phyloP scores from a whole-genome alignment of 1,140 invertebrate genomes.

The Eupristina koningsbergeri region DNA sequence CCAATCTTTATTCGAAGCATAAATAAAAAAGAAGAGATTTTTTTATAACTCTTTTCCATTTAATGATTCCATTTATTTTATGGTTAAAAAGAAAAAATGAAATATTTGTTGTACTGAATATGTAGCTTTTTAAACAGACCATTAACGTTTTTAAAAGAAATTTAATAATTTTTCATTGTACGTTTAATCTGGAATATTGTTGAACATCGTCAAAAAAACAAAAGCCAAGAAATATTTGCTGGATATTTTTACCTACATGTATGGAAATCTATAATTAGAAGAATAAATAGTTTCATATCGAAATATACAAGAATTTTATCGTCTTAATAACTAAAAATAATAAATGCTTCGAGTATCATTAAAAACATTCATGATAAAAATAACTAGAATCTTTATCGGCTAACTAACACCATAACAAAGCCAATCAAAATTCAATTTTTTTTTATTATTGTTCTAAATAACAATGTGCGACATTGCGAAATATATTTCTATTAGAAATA shows the following conservation, averaged over 20 bases:
- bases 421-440: slow-evolving; percentile 30
- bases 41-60: too few species aligned
- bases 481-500: slow-evolving; percentile 30
- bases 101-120: too few species aligned
- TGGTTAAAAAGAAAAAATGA: too few species aligned
- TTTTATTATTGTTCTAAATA: slow-evolving; percentile 24
- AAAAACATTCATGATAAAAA: slow-evolving; percentile 32
- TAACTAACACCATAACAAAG: slow-evolving; percentile 27
- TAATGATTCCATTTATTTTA: too few species aligned
- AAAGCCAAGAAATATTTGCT: not conserved
- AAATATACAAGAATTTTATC: slow-evolving; percentile 32
- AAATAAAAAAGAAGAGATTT: too few species aligned
- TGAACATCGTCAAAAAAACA: too few species aligned
- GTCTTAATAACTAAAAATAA: slow-evolving; percentile 36
- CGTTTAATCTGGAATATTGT: too few species aligned
- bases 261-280: slow-evolving; percentile 21
- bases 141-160: too few species aligned
- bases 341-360: slow-evolving; percentile 24
- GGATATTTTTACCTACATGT: not conserved
- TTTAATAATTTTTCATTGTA: too few species aligned
- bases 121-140: too few species aligned
- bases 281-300: slow-evolving; percentile 30
- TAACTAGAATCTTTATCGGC: slow-evolving; percentile 22
- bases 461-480: slow-evolving; percentile 24
- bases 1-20: too few species aligned